Evolutionary conservation across 2,797 vertebrate genomes (phyloP), one percentile per base, ranked within the genome.

Genomic region (Mionectes olivaceus): DNA sequence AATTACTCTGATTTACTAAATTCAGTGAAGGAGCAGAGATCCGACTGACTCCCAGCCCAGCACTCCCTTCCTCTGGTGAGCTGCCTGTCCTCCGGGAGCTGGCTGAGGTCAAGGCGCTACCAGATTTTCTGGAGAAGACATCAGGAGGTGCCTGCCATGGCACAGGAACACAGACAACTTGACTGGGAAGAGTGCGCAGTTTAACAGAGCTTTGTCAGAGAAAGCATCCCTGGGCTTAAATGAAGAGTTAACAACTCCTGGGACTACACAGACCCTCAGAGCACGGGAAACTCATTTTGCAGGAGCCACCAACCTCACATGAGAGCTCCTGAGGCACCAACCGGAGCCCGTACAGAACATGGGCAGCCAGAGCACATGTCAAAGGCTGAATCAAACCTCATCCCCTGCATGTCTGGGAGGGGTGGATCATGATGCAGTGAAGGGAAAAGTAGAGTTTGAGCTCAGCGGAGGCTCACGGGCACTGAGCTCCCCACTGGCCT

Each of bases 51-150:
- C 19, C 59, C 44, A 91, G 93, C 87, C 78, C 74, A 92, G 73
- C 69, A 68, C 35, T n/a, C 83, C 49, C 78, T 87, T 82, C 82
- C 82, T 87, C 87, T 77, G 49, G 22, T 32, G 73, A 93, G 69
- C 73, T 44, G 61, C 78, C 90, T 71, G 82, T 95, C 75, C 81
- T 89, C 47, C 1, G 3, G 16, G 32, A 87, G 37, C 56, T 77
- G 47, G 50, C 7, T 64, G 63, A 81, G 50, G 71, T 69, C 4
- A 7, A 75, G 82, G 33, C 0, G 0, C 50, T 81, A 63, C 28
- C 77, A 95, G 39, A 73, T 50, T 91, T 74, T 77, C 74, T 89
- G 81, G 50, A 92, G 77, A 79, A 90, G 49, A 81, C 83, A 79
- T 75, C 5, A 59, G 55, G 50, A 79, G 50, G 43, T 10, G 3